Evolutionary conservation across 2,888 invertebrate species (phyloP).

Genomic region (Drosophila prostipennis): DNA sequence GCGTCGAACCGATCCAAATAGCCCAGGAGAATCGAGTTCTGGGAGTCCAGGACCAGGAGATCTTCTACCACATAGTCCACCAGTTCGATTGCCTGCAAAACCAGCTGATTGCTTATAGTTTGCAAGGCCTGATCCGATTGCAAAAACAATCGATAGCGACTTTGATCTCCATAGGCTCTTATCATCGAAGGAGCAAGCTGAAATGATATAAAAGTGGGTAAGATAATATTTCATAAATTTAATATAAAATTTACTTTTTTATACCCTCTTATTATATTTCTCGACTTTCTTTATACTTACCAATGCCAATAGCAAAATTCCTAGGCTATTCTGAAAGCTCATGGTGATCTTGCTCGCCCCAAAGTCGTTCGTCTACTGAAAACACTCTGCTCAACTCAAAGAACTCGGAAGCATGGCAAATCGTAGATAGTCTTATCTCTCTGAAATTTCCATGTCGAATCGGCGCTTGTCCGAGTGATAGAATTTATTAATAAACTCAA

Average conservation of each 20-base stretch:
- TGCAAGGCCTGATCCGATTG: conserved; percentile 59
- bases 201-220: neutral
- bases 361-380: conserved; percentile 50
- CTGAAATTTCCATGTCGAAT: conserved; percentile 31
- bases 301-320: conserved; percentile 15
- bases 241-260: too few relatives aligned
- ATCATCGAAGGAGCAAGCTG: neutral
- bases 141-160: conserved; percentile 42
- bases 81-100: conserved; percentile 54
- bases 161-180: conserved; percentile 50
- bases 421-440: conserved; percentile 58
- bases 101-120: conserved; percentile 48
- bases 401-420: conserved; percentile 15
- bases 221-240: too few relatives aligned
- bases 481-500: conserved; percentile 9
- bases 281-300: conserved; percentile 35
- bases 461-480: conserved; percentile 19
- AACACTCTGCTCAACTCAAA: neutral
- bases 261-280: too few relatives aligned
- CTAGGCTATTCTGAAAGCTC: conserved; percentile 6
- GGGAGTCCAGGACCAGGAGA: conserved; percentile 60
- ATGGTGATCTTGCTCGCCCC: conserved; percentile 46
- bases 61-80: conserved; percentile 64
- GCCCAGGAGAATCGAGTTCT: conserved; percentile 43
- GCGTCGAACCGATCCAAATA: conserved; percentile 54